Evolutionary conservation across 2,113 vertebrate genomes (phyloP).

Genomic region (Loxodonta africana): DNA sequence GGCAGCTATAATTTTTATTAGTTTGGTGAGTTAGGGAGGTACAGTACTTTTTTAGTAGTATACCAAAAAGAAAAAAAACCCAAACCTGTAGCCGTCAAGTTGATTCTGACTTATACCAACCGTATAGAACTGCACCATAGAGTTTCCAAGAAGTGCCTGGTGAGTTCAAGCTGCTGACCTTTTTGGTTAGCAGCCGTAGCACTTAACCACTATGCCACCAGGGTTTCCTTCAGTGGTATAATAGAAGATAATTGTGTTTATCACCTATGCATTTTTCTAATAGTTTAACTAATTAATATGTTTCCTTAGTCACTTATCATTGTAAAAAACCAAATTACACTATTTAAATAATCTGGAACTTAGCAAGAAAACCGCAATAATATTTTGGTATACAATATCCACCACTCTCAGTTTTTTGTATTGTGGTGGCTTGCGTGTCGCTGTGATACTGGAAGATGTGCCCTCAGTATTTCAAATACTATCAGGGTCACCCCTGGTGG

Average conservation of each 20-base stretch:
- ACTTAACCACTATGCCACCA: too few species aligned
- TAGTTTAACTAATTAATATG: neutral
- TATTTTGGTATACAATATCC: slow-evolving; percentile 18
- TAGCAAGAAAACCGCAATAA: neutral
- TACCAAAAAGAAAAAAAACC: neutral
- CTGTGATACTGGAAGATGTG: too few species aligned
- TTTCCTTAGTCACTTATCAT: neutral
- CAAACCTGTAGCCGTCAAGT: too few species aligned
- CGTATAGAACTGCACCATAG: too few species aligned
- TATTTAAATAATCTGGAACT: slow-evolving; percentile 40
- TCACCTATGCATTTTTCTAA: neutral
- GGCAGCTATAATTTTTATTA: neutral
- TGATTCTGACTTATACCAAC: too few species aligned
- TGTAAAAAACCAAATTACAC: neutral
- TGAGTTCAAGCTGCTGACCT: too few species aligned
- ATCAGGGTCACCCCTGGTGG: too few species aligned
- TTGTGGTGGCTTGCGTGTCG: too few species aligned
- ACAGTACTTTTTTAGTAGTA: neutral
- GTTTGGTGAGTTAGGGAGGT: neutral
- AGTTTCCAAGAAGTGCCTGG: too few species aligned
- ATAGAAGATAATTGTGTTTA: neutral
- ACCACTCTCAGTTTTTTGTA: too few species aligned
- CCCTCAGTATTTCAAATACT: too few species aligned
- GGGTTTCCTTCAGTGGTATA: neutral
- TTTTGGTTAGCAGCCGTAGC: too few species aligned